These are phyloP conservation scores for Spilarctia lutea DNA, from an alignment of 2,888 invertebrate species.

Conservation along the genomic window DNA sequence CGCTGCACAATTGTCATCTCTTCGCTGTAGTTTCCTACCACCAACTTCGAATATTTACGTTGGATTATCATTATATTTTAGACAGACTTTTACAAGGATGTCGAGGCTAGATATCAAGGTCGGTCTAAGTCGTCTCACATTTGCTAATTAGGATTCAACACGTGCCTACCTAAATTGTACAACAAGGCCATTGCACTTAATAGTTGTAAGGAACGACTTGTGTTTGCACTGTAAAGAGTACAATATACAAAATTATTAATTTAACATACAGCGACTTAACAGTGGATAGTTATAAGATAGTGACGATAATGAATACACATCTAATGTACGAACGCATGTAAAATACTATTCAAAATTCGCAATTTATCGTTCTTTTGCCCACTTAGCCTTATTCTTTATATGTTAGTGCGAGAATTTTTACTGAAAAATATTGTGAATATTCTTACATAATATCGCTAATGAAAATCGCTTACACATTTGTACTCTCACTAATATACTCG, in stretches of 20 bases:
- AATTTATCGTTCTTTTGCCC: no score
- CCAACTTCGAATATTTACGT: not conserved
- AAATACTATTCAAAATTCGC: no score
- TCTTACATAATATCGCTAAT: no score
- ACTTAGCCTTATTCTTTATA: no score
- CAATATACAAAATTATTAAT: not conserved
- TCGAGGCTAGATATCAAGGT: not conserved
- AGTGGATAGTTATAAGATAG: no score
- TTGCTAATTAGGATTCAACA: conserved; percentile 14
- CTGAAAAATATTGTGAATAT: no score
- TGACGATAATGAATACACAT: no score
- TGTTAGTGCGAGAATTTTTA: no score
- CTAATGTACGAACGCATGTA: no score
- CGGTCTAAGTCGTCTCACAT: not conserved
- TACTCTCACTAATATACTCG: no score
- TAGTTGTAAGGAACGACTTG: not conserved
- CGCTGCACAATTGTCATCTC: conserved; percentile 35
- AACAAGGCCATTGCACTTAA: conserved; percentile 18
- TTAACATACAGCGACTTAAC: not conserved
- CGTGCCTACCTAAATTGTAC: conserved; percentile 18
- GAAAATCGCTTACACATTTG: no score
- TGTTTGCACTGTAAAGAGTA: not conserved
- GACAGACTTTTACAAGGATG: conserved; percentile 9
- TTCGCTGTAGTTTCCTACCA: conserved; percentile 27
- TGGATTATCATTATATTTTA: not conserved